phyloP scores from a whole-genome alignment of 1,140 invertebrate species.

The Drosophila parvula region DNA sequence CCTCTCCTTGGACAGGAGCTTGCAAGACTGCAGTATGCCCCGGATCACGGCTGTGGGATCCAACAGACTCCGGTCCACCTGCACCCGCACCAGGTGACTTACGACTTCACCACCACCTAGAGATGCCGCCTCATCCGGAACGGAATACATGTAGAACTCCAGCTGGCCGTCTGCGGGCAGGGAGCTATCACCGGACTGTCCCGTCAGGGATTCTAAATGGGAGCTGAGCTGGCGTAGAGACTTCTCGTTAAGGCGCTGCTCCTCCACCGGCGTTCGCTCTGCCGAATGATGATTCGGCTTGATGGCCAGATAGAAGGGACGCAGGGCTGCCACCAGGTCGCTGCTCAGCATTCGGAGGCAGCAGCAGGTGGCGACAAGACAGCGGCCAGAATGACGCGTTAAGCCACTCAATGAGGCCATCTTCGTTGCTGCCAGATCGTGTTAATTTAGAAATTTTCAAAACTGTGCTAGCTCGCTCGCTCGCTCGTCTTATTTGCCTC shows the following conservation, averaged over 20 bases:
- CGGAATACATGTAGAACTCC: slow-evolving; percentile 90
- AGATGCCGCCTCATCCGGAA: slow-evolving; percentile 83
- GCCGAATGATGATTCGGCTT: slow-evolving; percentile 97
- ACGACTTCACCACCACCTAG: slow-evolving; percentile 84
- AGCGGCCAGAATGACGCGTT: slow-evolving; percentile 4
- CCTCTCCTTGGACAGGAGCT: slow-evolving; percentile 85
- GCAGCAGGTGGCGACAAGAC: background rate
- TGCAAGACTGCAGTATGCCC: slow-evolving; percentile 90
- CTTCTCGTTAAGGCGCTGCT: slow-evolving; percentile 93
- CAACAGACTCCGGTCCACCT: slow-evolving; percentile 85
- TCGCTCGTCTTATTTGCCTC: background rate
- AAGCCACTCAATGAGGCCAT: slow-evolving; percentile 18
- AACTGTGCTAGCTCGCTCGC: background rate
- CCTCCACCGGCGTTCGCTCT: slow-evolving; percentile 90
- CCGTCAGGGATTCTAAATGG: slow-evolving; percentile 87
- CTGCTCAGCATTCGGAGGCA: slow-evolving; percentile 65
- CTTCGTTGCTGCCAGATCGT: slow-evolving; percentile 2
- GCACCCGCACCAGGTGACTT: slow-evolving; percentile 87
- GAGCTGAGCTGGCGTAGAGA: slow-evolving; percentile 94
- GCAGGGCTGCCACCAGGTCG: slow-evolving; percentile 92
- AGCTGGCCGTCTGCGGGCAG: slow-evolving; percentile 85
- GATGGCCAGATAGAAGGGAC: slow-evolving; percentile 96
- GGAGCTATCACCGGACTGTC: slow-evolving; percentile 84
- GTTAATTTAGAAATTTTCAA: slow-evolving; percentile 9
- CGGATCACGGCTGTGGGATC: slow-evolving; percentile 89